Evolutionary conservation across 2,797 vertebrate species (phyloP).

Genomic region (Halcyon badia): DNA sequence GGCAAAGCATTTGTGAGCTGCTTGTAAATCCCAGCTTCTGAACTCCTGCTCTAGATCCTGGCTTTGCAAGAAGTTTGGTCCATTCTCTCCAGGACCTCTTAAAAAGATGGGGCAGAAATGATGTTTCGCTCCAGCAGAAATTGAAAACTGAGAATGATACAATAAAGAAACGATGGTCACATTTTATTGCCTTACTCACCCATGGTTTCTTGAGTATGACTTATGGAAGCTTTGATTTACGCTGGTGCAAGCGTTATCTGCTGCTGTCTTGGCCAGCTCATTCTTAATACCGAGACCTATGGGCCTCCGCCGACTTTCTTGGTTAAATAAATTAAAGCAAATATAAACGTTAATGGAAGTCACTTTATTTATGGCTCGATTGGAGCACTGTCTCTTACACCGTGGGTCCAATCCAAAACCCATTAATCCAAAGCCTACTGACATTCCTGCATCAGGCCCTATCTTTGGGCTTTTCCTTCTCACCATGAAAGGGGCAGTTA

Average conservation of each 20-base stretch:
- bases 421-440: constrained; percentile 20
- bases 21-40: neutral
- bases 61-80: neutral
- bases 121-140: neutral
- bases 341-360: constrained; percentile 49
- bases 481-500: neutral
- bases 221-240: constrained; percentile 65
- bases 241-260: constrained; percentile 52
- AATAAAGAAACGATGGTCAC: constrained; percentile 2
- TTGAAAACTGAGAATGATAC: neutral
- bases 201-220: constrained; percentile 18
- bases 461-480: neutral
- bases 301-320: constrained; percentile 40
- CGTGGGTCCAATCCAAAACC: neutral
- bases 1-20: neutral
- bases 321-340: constrained; percentile 67
- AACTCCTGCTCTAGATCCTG: neutral
- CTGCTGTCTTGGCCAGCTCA: constrained; percentile 67
- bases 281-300: constrained; percentile 51
- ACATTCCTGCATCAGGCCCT: neutral
- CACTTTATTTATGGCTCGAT: constrained; percentile 43
- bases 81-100: neutral
- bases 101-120: neutral
- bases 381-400: constrained; percentile 19
- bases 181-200: constrained; percentile 34